phyloP scores from a whole-genome alignment of 2,888 invertebrate species.

The Lasioglossum calceatum region DNA sequence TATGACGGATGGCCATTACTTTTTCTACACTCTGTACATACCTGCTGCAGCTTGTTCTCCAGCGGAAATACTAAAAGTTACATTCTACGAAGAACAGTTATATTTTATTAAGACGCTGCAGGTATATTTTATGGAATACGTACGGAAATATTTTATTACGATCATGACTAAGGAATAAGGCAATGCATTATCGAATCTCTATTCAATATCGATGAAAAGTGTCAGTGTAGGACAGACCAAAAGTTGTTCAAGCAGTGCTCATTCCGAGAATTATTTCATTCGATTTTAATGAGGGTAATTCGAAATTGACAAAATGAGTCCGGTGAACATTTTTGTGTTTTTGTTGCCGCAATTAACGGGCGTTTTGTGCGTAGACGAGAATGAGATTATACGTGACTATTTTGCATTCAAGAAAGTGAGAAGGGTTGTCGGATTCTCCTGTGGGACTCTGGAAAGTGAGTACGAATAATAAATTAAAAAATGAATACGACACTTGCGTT shows the following conservation, averaged over 20 bases:
- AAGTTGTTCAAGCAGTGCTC: neutral
- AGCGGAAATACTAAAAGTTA: neutral
- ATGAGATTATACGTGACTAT: slow-evolving; percentile 67
- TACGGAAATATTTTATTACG: slow-evolving; percentile 7
- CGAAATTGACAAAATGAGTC: slow-evolving; percentile 25
- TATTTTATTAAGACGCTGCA: neutral
- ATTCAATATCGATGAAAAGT: slow-evolving; percentile 16
- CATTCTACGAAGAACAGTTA: neutral
- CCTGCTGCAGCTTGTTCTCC: neutral
- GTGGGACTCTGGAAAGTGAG: slow-evolving; percentile 63
- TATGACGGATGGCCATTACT: no score
- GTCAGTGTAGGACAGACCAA: neutral
- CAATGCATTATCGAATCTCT: slow-evolving; percentile 14
- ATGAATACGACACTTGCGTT: neutral
- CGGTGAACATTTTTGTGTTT: slow-evolving; percentile 28
- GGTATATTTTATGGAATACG: neutral
- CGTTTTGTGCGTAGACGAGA: slow-evolving; percentile 40
- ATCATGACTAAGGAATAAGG: slow-evolving; percentile 19
- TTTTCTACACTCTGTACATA: neutral
- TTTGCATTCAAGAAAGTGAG: slow-evolving; percentile 66
- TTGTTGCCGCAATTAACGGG: slow-evolving; percentile 25
- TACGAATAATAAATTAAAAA: neutral
- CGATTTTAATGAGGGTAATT: neutral
- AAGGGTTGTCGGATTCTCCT: slow-evolving; percentile 72
- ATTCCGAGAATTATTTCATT: slow-evolving; percentile 19